phyloP scores from a whole-genome alignment of 2,888 invertebrate species.

The Perithous albicinctus region DNA sequence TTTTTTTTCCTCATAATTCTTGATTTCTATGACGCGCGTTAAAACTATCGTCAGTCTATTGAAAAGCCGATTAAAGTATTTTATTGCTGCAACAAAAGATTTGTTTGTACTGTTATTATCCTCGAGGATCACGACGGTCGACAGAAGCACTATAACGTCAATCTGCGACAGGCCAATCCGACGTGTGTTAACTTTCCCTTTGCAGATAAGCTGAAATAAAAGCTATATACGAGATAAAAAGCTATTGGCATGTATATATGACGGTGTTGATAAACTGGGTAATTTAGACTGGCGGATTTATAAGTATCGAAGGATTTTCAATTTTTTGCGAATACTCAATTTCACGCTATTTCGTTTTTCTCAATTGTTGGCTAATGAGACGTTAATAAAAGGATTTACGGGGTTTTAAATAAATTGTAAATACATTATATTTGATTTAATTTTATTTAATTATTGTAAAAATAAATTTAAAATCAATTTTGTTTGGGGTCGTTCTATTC shows the following conservation, averaged over 20 bases:
- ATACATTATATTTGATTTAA: no score
- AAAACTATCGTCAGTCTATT: neutral
- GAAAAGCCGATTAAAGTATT: neutral
- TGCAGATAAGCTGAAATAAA: conserved; percentile 26
- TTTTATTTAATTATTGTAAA: no score
- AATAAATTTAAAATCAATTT: no score
- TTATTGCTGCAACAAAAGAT: neutral
- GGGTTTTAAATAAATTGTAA: no score
- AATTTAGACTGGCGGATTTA: neutral
- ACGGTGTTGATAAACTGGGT: neutral
- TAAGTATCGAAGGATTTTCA: neutral
- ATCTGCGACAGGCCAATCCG: no score
- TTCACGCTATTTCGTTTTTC: neutral
- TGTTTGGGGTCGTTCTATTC: no score
- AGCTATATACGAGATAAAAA: conserved; percentile 20
- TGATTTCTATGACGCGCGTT: neutral
- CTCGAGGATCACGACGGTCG: conserved; percentile 10
- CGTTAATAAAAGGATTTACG: no score
- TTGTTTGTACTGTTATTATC: conserved; percentile 4
- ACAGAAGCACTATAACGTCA: neutral
- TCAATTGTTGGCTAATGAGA: no score
- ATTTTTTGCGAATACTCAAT: neutral
- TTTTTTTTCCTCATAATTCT: neutral
- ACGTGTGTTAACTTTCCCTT: neutral
- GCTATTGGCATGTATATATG: conserved; percentile 16